Evolutionary conservation across 2,797 vertebrate species (phyloP).

Genomic region (Pipistrellus kuhlii): DNA sequence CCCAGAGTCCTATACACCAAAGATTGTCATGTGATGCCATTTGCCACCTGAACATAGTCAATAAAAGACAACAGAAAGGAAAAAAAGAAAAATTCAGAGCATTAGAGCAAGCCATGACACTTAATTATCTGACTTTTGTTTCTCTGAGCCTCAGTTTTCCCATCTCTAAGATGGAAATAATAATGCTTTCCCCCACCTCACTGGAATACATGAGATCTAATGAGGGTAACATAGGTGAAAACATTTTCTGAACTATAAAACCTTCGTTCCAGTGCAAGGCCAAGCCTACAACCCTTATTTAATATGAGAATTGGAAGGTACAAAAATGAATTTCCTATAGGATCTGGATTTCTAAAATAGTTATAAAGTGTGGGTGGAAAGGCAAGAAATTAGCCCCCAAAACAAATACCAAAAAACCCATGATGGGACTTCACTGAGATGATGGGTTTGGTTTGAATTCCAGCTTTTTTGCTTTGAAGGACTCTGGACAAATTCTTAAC

Average conservation of each 20-base stretch:
- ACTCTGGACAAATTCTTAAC: not conserved
- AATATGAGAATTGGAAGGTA: not conserved
- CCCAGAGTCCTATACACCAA: not conserved
- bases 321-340: slow-evolving; percentile 42
- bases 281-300: not conserved
- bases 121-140: not conserved
- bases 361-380: slow-evolving; percentile 8
- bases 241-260: not conserved
- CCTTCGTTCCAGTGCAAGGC: not conserved
- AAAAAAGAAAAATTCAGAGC: not conserved
- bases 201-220: not conserved
- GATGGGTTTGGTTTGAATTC: not conserved
- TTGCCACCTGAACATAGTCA: not conserved
- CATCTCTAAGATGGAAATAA: not conserved
- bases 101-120: not conserved
- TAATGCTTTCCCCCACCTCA: not conserved
- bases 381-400: not conserved
- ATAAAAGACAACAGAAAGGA: not conserved
- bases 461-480: not conserved
- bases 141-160: not conserved
- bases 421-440: not conserved
- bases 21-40: not conserved
- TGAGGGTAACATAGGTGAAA: not conserved
- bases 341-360: not conserved
- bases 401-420: not conserved